phyloP scores from a whole-genome alignment of 2,888 invertebrate species.

The Phalera bucephala region DNA sequence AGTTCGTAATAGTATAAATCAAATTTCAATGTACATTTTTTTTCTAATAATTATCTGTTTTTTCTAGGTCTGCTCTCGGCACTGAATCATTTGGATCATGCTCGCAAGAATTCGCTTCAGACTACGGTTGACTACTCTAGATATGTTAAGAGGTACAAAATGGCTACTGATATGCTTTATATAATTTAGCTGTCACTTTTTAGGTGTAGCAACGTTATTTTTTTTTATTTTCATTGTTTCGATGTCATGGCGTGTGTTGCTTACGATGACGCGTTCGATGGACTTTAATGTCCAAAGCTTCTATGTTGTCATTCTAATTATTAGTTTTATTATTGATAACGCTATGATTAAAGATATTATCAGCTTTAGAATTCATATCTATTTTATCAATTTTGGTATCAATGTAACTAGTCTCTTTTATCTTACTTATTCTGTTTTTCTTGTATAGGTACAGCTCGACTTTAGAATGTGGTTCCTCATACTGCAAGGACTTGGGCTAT shows the following conservation, averaged over 20 bases:
- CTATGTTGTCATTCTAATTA: too few relatives aligned
- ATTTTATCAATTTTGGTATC: too few relatives aligned
- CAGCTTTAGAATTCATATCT: too few relatives aligned
- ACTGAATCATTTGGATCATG: conserved; percentile 76
- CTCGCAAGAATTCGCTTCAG: conserved; percentile 82
- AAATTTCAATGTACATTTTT: conserved; percentile 2
- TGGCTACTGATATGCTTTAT: conserved; percentile 26
- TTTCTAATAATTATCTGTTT: conserved; percentile 8
- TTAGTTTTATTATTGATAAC: too few relatives aligned
- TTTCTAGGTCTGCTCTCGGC: conserved; percentile 73
- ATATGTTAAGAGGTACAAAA: conserved; percentile 89
- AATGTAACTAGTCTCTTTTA: too few relatives aligned
- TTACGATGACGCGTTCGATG: too few relatives aligned
- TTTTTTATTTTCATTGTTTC: conserved; percentile 23
- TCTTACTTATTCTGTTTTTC: too few relatives aligned
- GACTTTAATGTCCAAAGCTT: too few relatives aligned
- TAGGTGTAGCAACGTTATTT: conserved; percentile 20
- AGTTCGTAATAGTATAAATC: not conserved
- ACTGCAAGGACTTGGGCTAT: conserved; percentile 94
- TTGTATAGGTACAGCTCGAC: conserved; percentile 86
- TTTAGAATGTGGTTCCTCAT: conserved; percentile 91
- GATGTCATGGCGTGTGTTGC: too few relatives aligned
- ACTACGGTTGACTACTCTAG: conserved; percentile 93
- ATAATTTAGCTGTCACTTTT: conserved; percentile 36
- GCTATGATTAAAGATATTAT: too few relatives aligned